Percentiles rank a stretch among this genome's conserved stretches.
Evolutionary conservation across 2,113 vertebrate genomes (phyloP).

Genomic region (Dipodomys spectabilis): DNA sequence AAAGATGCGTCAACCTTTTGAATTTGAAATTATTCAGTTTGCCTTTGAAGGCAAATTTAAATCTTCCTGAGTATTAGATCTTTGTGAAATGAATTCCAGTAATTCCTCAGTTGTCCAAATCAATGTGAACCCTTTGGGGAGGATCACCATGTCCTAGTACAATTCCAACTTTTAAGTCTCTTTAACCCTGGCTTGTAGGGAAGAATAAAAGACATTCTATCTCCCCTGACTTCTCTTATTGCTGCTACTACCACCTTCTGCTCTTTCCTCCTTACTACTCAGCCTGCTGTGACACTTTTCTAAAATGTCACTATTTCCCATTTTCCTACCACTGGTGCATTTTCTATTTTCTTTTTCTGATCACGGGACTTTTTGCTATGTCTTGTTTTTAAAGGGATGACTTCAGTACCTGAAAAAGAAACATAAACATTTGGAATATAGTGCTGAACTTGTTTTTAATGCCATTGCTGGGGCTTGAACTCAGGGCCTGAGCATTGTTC

Average conservation of each 20-base stretch:
- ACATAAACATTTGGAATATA: not conserved
- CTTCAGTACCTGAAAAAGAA: not conserved
- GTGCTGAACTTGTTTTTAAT: not conserved
- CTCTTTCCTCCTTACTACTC: not conserved
- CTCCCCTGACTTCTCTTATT: not conserved
- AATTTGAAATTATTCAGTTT: not conserved
- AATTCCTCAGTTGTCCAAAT: not conserved
- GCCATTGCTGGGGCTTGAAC: too few relatives aligned
- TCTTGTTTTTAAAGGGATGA: not conserved
- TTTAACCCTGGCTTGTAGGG: not conserved
- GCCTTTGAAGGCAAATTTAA: not conserved
- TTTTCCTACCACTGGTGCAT: not conserved
- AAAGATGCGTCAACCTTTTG: not conserved
- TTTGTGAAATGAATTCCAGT: not conserved
- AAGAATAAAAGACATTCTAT: not conserved
- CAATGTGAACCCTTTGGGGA: not conserved
- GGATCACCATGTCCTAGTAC: not conserved
- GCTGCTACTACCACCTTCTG: not conserved
- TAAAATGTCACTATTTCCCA: not conserved
- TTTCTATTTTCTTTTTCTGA: not conserved
- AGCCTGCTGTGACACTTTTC: not conserved
- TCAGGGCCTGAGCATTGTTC: too few relatives aligned
- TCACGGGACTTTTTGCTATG: not conserved
- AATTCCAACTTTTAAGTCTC: not conserved
- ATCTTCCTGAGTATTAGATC: not conserved